These are phyloP conservation scores for Tenrec ecaudatus DNA, from an alignment of 2,113 vertebrate species.

Conservation along the genomic window DNA sequence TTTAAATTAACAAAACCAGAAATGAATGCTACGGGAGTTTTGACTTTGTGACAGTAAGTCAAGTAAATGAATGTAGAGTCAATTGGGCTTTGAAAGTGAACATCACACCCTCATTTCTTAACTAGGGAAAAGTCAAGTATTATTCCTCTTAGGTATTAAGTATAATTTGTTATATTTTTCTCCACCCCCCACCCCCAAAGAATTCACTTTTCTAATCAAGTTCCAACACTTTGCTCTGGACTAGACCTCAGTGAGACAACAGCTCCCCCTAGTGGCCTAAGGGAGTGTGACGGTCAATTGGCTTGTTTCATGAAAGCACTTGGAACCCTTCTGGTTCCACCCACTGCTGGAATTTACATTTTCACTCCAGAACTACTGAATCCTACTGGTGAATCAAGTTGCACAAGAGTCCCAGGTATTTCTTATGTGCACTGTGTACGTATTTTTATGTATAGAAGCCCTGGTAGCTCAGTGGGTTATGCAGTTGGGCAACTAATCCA, in stretches of 20 bases:
- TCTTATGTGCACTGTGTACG: neutral
- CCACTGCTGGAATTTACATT: neutral
- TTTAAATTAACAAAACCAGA: constrained; percentile 18
- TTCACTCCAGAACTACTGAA: neutral
- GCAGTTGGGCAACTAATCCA: too few relatives aligned
- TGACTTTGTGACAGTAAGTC: constrained; percentile 62
- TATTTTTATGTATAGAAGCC: too few relatives aligned
- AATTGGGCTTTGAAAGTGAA: constrained; percentile 46
- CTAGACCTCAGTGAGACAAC: constrained; percentile 51
- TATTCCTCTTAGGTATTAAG: constrained; percentile 41
- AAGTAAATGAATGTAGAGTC: constrained; percentile 8
- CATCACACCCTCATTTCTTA: constrained; percentile 31
- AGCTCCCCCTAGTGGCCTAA: constrained; percentile 71
- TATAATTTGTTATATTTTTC: constrained; percentile 12
- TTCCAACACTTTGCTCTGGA: constrained; percentile 12
- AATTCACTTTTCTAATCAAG: constrained; percentile 42
- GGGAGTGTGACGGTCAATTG: neutral
- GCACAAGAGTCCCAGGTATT: neutral
- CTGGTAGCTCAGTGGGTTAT: too few relatives aligned
- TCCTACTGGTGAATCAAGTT: neutral
- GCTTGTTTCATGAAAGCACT: neutral
- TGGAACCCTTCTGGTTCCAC: neutral
- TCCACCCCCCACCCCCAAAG: neutral
- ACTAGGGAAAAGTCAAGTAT: neutral
- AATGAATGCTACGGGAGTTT: constrained; percentile 62